Base-by-base conservation (phyloP, 2,113 vertebrate genomes). In the Vicugna pacos region DNA sequence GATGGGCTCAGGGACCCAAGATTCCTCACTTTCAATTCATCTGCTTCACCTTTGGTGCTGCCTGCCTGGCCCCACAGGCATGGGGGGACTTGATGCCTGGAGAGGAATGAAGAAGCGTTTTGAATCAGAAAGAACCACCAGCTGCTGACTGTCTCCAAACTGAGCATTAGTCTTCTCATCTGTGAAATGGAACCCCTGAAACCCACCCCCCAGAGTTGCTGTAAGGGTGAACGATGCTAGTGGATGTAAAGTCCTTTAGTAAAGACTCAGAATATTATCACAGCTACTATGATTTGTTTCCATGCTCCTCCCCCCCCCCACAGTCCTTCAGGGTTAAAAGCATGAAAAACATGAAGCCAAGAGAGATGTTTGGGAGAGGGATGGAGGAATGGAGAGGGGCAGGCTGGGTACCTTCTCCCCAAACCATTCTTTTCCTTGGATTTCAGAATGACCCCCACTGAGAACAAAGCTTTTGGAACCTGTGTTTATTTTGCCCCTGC, bases 391-490 rank as follows among this genome's bases (percentile, higher is more conserved):
- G 9, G 38, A 35, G 32, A 46, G 6, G 10, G 52, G 52, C 0
- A 19, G 92, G 24, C 77, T 84, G 26, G 56, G 32, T 93, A 77
- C 97, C 91, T 93, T 70, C 58, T 89, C 88, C 56, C 30, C n/a
- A 91, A 75, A 54, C 28, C 46, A 5, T 86, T 73, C 95, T 84
- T 97, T 97, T 83, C 91, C 94, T 82, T 95, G 90, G 91, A 89
- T 94, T 97, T 96, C 76, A 56, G 64, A 64, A 24, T 60, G 87
- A 82, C 97, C 76, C 54, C 54, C 19, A 24, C 64, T 50, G 89
- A 97, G 95, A 98, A 95, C 96, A 98, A 98, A 98, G 96, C 97
- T 92, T 95, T 62, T 69, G 50, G 67, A 73, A 93, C 73, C 62
- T 94, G 87, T 95, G 72, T 97, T 62, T 98, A 80, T 95, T 93